phyloP scores from a whole-genome alignment of 2,888 invertebrate genomes.

The Agonopterix arenella region DNA sequence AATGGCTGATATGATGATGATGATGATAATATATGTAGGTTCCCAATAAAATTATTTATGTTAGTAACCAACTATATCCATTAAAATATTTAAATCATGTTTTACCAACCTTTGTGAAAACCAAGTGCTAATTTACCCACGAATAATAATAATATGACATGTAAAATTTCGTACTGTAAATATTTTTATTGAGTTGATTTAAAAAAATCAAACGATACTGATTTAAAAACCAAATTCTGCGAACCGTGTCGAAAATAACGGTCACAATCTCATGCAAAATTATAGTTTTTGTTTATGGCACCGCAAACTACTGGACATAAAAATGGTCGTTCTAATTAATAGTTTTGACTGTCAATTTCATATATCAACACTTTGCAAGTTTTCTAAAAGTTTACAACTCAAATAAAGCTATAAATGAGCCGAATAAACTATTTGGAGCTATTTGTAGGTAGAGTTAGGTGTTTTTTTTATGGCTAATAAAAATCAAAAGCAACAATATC shows the following conservation, averaged over 20 bases:
- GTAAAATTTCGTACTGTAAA: constrained; percentile 3
- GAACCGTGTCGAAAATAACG: constrained; percentile 9
- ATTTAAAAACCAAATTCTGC: constrained; percentile 8
- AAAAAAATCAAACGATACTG: constrained; percentile 6
- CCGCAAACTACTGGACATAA: constrained; percentile 4
- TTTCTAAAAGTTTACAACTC: constrained; percentile 17
- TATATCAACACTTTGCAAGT: constrained; percentile 14
- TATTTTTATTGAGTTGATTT: constrained; percentile 5
- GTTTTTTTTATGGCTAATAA: constrained; percentile 27
- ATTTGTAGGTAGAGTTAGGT: no score
- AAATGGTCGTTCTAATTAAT: constrained; percentile 16
- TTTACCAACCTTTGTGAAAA: no score
- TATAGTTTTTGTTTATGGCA: constrained; percentile 7
- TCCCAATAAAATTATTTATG: no score
- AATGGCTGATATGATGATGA: no score
- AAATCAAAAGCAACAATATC: constrained; percentile 24
- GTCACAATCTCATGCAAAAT: constrained; percentile 9
- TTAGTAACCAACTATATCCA: no score
- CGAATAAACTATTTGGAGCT: not conserved
- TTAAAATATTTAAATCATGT: no score
- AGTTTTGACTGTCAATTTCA: constrained; percentile 5
- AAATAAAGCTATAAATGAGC: constrained; percentile 30
- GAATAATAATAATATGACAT: not conserved
- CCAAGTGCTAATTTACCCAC: no score
- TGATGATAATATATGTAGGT: no score